phyloP scores from a whole-genome alignment of 2,113 vertebrate genomes.

The Channa maculata region DNA sequence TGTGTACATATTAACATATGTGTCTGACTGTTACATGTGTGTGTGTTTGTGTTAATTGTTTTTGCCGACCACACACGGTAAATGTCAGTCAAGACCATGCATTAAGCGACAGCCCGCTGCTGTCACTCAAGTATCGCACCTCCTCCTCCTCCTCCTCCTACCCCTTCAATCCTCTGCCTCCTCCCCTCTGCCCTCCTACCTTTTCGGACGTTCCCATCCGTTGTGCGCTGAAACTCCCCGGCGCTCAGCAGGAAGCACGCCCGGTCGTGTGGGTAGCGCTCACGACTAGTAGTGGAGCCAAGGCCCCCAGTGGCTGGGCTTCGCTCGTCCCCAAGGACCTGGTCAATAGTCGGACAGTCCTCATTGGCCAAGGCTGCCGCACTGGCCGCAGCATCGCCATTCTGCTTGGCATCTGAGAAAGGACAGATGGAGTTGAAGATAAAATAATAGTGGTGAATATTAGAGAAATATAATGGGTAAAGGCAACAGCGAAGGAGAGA shows the following conservation, averaged over 20 bases:
- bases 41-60: background rate
- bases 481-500: too few relatives aligned
- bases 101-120: constrained; percentile 25
- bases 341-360: constrained; percentile 99
- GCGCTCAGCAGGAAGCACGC: constrained; percentile 86
- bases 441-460: too few relatives aligned
- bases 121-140: constrained; percentile 41
- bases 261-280: constrained; percentile 85
- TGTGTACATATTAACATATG: background rate
- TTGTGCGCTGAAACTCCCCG: constrained; percentile 84
- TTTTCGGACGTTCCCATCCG: constrained; percentile 87
- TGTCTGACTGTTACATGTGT: background rate
- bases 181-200: constrained; percentile 71
- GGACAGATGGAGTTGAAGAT: too few relatives aligned
- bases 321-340: constrained; percentile 96
- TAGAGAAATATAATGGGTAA: too few relatives aligned
- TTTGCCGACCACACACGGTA: constrained; percentile 28
- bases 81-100: constrained; percentile 44
- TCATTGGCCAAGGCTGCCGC: constrained; percentile 98
- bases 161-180: background rate
- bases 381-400: constrained; percentile 95
- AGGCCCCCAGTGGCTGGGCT: constrained; percentile 86
- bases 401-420: constrained; percentile 94
- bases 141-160: background rate
- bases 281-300: constrained; percentile 76